Conservation (phyloP, 1,140 invertebrate genomes). For the Leptopilina boulardi region DNA sequence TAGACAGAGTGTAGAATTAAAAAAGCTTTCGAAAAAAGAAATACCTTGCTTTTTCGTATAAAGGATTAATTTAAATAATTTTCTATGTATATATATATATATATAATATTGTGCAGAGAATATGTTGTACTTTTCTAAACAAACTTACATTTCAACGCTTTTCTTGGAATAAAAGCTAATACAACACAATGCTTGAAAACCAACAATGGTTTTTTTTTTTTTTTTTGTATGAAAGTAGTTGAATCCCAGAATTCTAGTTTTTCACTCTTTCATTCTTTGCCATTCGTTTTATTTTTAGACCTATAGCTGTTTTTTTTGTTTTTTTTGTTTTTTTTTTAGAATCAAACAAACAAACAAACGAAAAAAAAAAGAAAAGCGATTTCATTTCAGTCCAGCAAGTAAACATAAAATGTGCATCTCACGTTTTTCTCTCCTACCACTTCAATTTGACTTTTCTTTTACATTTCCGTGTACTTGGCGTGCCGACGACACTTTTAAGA, state of each 20-base stretch:
- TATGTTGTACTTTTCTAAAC: background rate
- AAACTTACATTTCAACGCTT: background rate
- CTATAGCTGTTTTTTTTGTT: background rate
- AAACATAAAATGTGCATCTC: slow-evolving; percentile 21
- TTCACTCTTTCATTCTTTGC: slow-evolving; percentile 15
- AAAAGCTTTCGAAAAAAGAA: too few species aligned
- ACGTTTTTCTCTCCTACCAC: slow-evolving; percentile 25
- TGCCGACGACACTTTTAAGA: slow-evolving; percentile 5
- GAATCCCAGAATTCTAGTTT: slow-evolving; percentile 1
- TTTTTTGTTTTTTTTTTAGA: background rate
- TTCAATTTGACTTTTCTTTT: slow-evolving; percentile 31
- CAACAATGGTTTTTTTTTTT: slow-evolving; percentile 1
- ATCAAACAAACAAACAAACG: too few species aligned
- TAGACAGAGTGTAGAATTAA: too few species aligned
- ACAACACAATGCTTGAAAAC: background rate
- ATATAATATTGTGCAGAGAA: background rate
- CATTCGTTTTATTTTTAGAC: background rate
- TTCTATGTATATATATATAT: too few species aligned
- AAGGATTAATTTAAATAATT: background rate
- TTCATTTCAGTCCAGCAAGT: slow-evolving; percentile 27
- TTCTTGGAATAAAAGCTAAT: slow-evolving; percentile 11
- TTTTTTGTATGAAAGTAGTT: background rate
- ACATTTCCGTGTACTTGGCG: slow-evolving; percentile 8
- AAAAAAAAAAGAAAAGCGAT: too few species aligned
- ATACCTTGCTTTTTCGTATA: background rate